Base-by-base conservation (phyloP, 2,797 vertebrate species). In the Chiroxiphia lanceolata region DNA sequence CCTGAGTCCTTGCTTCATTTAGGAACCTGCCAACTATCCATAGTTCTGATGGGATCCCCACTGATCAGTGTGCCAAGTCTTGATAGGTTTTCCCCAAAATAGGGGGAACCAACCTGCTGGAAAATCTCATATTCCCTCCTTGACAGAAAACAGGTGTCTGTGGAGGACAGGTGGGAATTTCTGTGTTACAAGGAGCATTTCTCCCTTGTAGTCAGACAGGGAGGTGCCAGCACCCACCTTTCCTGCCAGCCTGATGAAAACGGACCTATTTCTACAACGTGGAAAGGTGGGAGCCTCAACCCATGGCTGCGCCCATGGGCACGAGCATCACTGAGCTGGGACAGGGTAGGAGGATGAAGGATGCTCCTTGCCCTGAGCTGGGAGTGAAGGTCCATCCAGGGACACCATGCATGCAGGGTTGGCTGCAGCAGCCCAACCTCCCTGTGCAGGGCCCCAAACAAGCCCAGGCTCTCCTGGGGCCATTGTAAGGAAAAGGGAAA, bases 221-320 rank as follows among this genome's bases (percentile, higher is more conserved):
- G 31, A 69, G 56, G n/a, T 44, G 54, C 21, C 15, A 72, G 45
- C 19, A 69, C 17, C 8, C 38, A 78, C 51, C 11, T 44, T 57
- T 47, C 59, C 71, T 61, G 26, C 22, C 60, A 72, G 0, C 4
- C 42, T 61, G 56, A 61, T 29, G 42, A 45, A 50, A 83, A 47
- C 2, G 2, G 50, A 45, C 10, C 8, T 48, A 10, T 27, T 50
- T 23, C 31, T 61, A 21, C 7, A 5, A 51, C 0, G 0, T 51
- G 27, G 65, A 69, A 65, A 91, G 23, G 15, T 11, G 9, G 42
- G 33, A 88, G 61, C 45, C 59, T 84, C 69, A 81, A 29, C 18
- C 31, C 3, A 3, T 4, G 10, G n/a, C 16, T 0, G 0, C 45
- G 70, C 29, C 10, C 3, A 50, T 6, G 5, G 44, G 29, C 18